Evolutionary conservation across 2,888 invertebrate species (phyloP).

Genomic region (Euzetes globulus): DNA sequence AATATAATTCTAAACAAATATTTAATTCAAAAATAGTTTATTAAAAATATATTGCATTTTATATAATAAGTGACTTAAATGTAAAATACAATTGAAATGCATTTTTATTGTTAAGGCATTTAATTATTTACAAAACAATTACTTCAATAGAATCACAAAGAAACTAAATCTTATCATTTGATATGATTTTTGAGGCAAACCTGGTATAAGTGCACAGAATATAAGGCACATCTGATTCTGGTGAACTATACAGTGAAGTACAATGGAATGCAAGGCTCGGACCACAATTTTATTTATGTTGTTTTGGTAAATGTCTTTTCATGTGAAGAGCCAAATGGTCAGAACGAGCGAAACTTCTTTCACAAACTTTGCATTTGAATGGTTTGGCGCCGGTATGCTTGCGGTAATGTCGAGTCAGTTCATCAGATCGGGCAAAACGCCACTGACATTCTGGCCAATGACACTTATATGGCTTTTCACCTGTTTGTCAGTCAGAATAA

Average conservation of each 20-base stretch:
- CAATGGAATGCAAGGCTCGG: neutral
- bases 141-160: neutral
- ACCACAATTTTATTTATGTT: conserved; percentile 26
- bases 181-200: conserved; percentile 4
- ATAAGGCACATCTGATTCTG: neutral
- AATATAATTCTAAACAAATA: conserved; percentile 1
- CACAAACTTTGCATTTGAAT: conserved; percentile 55
- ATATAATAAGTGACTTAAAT: neutral
- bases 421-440: conserved; percentile 56
- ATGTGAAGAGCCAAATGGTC: conserved; percentile 57
- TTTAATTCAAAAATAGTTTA: neutral
- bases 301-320: conserved; percentile 67
- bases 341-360: conserved; percentile 55
- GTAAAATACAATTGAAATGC: neutral
- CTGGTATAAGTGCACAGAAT: neutral
- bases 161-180: neutral
- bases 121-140: neutral
- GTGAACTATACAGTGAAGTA: neutral
- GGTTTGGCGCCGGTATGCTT: conserved; percentile 58
- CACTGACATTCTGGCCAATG: conserved; percentile 55
- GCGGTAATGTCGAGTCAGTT: conserved; percentile 55
- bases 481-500: conserved; percentile 44
- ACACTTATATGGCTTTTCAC: conserved; percentile 56
- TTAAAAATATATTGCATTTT: conserved; percentile 17
- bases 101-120: too few species aligned